Evolutionary conservation across 2,888 invertebrate species (phyloP).

Genomic region (Venusia cambrica): DNA sequence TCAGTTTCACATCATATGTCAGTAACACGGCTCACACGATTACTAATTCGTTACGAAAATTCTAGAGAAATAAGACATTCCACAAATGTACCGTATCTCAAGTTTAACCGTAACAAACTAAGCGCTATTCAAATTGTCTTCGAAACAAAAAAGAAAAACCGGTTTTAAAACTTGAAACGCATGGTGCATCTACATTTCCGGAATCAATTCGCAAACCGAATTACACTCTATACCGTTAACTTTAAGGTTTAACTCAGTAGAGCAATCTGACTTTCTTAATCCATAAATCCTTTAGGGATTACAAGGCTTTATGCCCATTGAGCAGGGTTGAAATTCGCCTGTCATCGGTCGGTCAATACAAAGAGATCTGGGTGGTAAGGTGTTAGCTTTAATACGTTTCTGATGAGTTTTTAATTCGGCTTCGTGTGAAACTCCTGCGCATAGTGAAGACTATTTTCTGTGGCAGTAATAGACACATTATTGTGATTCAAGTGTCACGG

Average conservation of each 20-base stretch:
- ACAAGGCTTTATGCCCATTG: constrained; percentile 10
- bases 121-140: constrained; percentile 33
- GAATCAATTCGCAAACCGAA: constrained; percentile 23
- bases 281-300: constrained; percentile 8
- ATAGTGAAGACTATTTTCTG: constrained; percentile 42
- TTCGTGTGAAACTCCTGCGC: constrained; percentile 72
- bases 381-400: constrained; percentile 70
- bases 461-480: constrained; percentile 23
- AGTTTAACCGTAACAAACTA: constrained; percentile 35
- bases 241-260: constrained; percentile 21
- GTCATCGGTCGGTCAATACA: constrained; percentile 22
- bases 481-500: constrained; percentile 17
- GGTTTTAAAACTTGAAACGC: constrained; percentile 36
- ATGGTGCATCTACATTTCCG: constrained; percentile 40
- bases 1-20: constrained; percentile 17
- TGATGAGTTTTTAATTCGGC: constrained; percentile 76
- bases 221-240: neutral
- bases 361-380: constrained; percentile 53
- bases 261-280: constrained; percentile 11
- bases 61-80: constrained; percentile 28
- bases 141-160: constrained; percentile 32
- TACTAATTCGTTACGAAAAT: constrained; percentile 32
- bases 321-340: constrained; percentile 28
- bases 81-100: constrained; percentile 29
- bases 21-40: constrained; percentile 22